Evolutionary conservation across 2,113 vertebrate genomes (phyloP).

Genomic region (Oncorhynchus kisutch): DNA sequence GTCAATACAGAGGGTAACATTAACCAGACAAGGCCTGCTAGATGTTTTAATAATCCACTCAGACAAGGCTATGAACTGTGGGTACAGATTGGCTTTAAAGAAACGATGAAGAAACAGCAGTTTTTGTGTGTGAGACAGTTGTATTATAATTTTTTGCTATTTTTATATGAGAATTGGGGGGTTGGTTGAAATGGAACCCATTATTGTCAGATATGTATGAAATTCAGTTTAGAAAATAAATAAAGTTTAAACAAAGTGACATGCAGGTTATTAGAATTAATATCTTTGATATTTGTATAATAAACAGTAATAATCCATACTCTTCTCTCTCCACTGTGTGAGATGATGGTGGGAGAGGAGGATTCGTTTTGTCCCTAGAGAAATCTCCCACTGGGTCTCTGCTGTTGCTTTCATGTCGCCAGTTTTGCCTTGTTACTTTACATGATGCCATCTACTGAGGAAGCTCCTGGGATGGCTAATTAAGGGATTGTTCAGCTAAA

Average conservation of each 20-base stretch:
- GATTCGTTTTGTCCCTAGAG: conserved; percentile 60
- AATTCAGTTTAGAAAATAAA: conserved; percentile 27
- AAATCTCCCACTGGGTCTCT: conserved; percentile 59
- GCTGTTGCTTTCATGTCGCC: conserved; percentile 59
- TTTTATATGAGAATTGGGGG: conserved; percentile 57
- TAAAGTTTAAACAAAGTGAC: conserved; percentile 43
- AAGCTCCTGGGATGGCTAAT: conserved; percentile 58
- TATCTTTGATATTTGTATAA: conserved; percentile 65
- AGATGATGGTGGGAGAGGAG: conserved; percentile 57
- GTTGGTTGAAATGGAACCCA: conserved; percentile 34
- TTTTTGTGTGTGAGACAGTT: conserved; percentile 48
- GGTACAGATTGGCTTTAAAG: conserved; percentile 54
- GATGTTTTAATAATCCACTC: conserved; percentile 44
- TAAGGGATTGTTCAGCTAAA: conserved; percentile 50
- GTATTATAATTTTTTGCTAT: conserved; percentile 61
- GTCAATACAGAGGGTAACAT: conserved; percentile 37
- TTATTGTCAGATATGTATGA: conserved; percentile 43
- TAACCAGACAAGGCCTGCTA: conserved; percentile 18
- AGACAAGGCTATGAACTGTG: conserved; percentile 56
- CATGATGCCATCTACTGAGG: conserved; percentile 40
- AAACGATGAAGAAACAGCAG: conserved; percentile 29
- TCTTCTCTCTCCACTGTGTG: conserved; percentile 47
- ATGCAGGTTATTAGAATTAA: conserved; percentile 60
- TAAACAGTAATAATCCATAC: conserved; percentile 64
- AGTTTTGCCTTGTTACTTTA: conserved; percentile 55